Percentiles rank a stretch among this genome's conserved stretches.
These are phyloP conservation scores for Prionailurus bengalensis DNA, from an alignment of 2,113 vertebrate genomes.

Conservation along the genomic window DNA sequence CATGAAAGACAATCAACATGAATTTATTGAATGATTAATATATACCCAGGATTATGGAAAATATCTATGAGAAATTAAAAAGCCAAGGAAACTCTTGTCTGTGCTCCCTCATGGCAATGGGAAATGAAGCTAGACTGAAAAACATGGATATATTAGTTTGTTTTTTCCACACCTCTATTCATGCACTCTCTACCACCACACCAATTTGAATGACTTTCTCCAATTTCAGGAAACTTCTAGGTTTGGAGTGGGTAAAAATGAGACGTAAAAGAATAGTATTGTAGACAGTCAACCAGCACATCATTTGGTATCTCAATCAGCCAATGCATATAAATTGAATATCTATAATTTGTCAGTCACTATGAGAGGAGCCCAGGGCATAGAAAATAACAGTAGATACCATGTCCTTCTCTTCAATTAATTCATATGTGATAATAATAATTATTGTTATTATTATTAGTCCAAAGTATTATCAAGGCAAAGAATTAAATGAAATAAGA, in stretches of 20 bases:
- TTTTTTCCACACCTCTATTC: background rate
- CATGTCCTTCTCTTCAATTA: background rate
- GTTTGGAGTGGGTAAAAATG: background rate
- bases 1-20: background rate
- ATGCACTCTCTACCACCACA: background rate
- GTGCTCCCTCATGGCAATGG: background rate
- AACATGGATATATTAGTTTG: background rate
- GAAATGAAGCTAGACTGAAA: background rate
- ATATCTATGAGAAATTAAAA: background rate
- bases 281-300: background rate
- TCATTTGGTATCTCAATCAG: background rate
- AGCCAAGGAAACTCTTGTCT: background rate
- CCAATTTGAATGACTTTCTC: background rate
- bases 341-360: background rate
- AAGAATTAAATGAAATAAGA: background rate
- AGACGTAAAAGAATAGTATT: background rate
- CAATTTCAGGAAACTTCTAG: background rate
- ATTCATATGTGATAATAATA: background rate
- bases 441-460: background rate
- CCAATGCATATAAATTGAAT: background rate
- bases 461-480: background rate
- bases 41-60: background rate
- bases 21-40: constrained; percentile 65
- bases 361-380: background rate
- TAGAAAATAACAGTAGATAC: background rate